Percentiles rank a stretch among this genome's conserved stretches.
phyloP scores from a whole-genome alignment of 92 coral and sea anemone species.

The Pocillopora meandrina region DNA sequence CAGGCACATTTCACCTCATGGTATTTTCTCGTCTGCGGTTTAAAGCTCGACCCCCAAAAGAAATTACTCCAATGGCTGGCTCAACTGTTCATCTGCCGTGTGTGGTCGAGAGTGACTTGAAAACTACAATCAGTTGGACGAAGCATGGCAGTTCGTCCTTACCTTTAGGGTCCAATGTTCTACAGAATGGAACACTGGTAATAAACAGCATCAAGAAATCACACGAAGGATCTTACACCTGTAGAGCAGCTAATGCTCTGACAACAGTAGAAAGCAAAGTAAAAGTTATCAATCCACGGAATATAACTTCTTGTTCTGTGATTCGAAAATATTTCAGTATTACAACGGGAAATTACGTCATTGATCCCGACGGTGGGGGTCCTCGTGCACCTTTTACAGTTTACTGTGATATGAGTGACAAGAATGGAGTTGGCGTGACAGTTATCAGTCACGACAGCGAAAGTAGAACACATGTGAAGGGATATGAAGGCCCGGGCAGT shows the following conservation, averaged over 20 bases:
- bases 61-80: background rate
- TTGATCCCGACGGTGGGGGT: constrained; percentile 31
- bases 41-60: constrained; percentile 18
- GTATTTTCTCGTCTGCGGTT: constrained; percentile 33
- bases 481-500: background rate
- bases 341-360: constrained; percentile 29
- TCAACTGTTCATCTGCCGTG: constrained; percentile 30
- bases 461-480: constrained; percentile 6
- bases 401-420: constrained; percentile 61
- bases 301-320: constrained; percentile 26
- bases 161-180: constrained; percentile 8
- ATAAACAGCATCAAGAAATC: constrained; percentile 18
- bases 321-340: background rate
- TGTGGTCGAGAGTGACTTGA: constrained; percentile 26
- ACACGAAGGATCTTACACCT: constrained; percentile 49
- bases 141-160: constrained; percentile 23
- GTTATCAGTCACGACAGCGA: constrained; percentile 65
- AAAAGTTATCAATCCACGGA: constrained; percentile 6
- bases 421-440: constrained; percentile 59
- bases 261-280: constrained; percentile 42
- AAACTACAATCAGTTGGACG: constrained; percentile 19
- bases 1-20: constrained; percentile 12
- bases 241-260: constrained; percentile 46
- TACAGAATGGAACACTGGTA: constrained; percentile 46
- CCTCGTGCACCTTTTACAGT: constrained; percentile 37